These are phyloP conservation scores for Antennarius striatus DNA, from an alignment of 2,113 vertebrate genomes.

Conservation along the genomic window DNA sequence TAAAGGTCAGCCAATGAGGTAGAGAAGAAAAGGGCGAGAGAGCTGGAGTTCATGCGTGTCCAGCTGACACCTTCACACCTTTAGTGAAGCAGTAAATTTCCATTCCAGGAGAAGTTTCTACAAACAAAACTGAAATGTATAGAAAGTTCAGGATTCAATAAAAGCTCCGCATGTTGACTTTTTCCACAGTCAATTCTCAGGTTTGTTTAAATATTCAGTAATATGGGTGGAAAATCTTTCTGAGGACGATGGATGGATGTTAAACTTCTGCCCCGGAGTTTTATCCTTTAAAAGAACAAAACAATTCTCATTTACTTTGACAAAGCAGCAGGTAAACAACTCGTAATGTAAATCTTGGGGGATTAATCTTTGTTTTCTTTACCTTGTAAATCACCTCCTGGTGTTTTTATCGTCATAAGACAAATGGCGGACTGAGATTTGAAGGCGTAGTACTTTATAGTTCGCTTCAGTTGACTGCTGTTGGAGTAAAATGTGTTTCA, in stretches of 20 bases:
- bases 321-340: no score
- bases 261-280: background rate
- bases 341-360: no score
- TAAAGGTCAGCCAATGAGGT: conserved; percentile 14
- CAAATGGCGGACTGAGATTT: no score
- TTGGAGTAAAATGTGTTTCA: no score
- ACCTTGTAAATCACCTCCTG: no score
- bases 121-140: background rate
- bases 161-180: background rate
- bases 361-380: no score
- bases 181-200: background rate
- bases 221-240: background rate
- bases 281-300: no score
- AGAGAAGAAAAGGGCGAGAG: conserved; percentile 8
- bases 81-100: background rate
- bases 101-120: background rate
- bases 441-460: no score
- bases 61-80: conserved; percentile 14
- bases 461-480: no score
- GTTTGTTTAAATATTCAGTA: conserved; percentile 1
- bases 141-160: background rate
- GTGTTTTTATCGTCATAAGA: no score
- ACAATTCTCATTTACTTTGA: no score
- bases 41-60: background rate
- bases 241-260: background rate